These are phyloP conservation scores for Ligdia adustata DNA, from an alignment of 2,888 invertebrate species.

Conservation along the genomic window DNA sequence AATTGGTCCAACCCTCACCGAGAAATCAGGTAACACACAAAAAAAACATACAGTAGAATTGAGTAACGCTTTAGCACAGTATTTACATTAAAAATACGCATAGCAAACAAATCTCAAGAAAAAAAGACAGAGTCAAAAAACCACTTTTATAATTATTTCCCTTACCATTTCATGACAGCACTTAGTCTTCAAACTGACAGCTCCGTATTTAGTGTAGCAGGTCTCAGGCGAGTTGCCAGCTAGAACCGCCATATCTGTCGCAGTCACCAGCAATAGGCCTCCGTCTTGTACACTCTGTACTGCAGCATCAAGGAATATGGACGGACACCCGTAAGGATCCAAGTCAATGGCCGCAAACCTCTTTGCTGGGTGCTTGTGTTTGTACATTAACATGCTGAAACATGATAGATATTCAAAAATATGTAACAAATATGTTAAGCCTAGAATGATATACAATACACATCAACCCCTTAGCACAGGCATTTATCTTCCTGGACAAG, in stretches of 20 bases:
- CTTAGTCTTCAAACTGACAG: slow-evolving; percentile 92
- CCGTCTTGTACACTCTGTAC: slow-evolving; percentile 92
- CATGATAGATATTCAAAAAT: no score
- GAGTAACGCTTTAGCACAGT: no score
- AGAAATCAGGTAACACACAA: no score
- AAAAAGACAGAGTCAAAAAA: no score
- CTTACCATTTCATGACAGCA: slow-evolving; percentile 97
- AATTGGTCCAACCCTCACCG: no score
- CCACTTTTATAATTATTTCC: not conserved
- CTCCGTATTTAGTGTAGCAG: slow-evolving; percentile 96
- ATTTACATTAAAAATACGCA: no score
- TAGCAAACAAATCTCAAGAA: no score
- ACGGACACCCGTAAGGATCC: slow-evolving; percentile 98
- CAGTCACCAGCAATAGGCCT: slow-evolving; percentile 96
- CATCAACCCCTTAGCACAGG: no score
- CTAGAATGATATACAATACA: no score
- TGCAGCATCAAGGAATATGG: slow-evolving; percentile 95
- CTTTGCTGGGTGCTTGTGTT: slow-evolving; percentile 85
- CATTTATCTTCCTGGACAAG: no score
- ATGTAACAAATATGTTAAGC: no score
- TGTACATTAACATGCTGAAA: slow-evolving; percentile 93
- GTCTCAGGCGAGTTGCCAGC: slow-evolving; percentile 98
- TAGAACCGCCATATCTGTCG: slow-evolving; percentile 98
- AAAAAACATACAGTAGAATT: no score
- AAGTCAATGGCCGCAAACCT: slow-evolving; percentile 96